Percentiles rank a stretch among this genome's conserved stretches.
Evolutionary conservation across 2,888 invertebrate species (phyloP).

Genomic region (Drosophila histrio): DNA sequence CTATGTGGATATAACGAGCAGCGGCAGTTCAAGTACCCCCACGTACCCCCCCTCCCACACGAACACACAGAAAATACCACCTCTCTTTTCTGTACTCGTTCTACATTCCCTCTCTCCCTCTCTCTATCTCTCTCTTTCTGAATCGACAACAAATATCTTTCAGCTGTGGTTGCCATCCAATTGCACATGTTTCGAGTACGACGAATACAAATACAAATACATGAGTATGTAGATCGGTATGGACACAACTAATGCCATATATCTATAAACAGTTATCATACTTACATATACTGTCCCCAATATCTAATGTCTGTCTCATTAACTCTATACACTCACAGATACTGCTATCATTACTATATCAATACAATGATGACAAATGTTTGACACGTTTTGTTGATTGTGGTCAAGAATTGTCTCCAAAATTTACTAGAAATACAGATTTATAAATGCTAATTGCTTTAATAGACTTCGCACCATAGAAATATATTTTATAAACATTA

Average conservation of each 20-base stretch:
- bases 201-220: not conserved
- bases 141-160: conserved; percentile 17
- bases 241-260: conserved; percentile 13
- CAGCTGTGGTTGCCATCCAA: conserved; percentile 39
- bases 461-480: no score
- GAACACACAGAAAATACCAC: conserved; percentile 12
- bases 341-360: conserved; percentile 4
- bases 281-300: conserved; percentile 1
- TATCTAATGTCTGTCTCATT: conserved; percentile 34
- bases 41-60: conserved; percentile 9
- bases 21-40: conserved; percentile 21
- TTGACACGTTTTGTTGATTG: conserved; percentile 19
- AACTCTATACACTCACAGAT: not conserved
- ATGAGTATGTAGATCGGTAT: conserved; percentile 30
- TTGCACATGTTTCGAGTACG: conserved; percentile 50
- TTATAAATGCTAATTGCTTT: no score
- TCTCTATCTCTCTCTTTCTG: conserved; percentile 1
- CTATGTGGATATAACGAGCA: conserved; percentile 27
- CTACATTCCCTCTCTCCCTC: conserved; percentile 10
- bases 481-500: no score
- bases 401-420: conserved; percentile 10
- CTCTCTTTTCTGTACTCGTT: conserved; percentile 24
- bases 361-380: conserved; percentile 15
- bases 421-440: no score
- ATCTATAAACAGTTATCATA: conserved; percentile 34